phyloP scores from a whole-genome alignment of 2,797 vertebrate species.

The Pseudomugil gertrudae region DNA sequence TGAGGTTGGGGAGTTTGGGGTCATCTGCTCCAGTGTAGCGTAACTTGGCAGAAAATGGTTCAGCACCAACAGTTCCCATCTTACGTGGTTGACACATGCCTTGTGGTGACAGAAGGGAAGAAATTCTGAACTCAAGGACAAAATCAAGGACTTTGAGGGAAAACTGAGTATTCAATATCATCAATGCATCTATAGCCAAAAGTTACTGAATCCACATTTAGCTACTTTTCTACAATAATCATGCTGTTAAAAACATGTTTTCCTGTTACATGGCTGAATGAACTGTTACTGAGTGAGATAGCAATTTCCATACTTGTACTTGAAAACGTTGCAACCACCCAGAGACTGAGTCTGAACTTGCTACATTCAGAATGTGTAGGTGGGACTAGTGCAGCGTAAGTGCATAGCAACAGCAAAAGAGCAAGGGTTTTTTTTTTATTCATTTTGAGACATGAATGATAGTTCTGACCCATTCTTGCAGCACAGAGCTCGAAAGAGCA shows the following conservation, averaged over 20 bases:
- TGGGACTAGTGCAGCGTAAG: slow-evolving; percentile 26
- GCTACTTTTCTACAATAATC: background rate
- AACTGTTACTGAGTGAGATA: slow-evolving; percentile 12
- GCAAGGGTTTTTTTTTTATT: background rate
- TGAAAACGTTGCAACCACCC: slow-evolving; percentile 28
- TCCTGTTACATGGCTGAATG: background rate
- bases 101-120: slow-evolving; percentile 51
- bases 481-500: background rate
- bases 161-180: background rate
- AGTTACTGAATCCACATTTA: slow-evolving; percentile 4
- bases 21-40: slow-evolving; percentile 92
- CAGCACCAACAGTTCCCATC: slow-evolving; percentile 89
- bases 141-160: background rate
- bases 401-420: slow-evolving; percentile 41
- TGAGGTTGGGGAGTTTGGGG: slow-evolving; percentile 87
- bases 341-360: slow-evolving; percentile 26
- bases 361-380: slow-evolving; percentile 50
- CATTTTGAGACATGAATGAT: slow-evolving; percentile 21
- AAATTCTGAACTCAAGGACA: slow-evolving; percentile 5
- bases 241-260: background rate
- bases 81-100: slow-evolving; percentile 92
- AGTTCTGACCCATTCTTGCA: slow-evolving; percentile 12
- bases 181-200: slow-evolving; percentile 1
- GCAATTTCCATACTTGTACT: slow-evolving; percentile 34
- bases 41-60: slow-evolving; percentile 94